Base-by-base conservation (phyloP, 2,113 vertebrate species). In the Varanus salvator region DNA sequence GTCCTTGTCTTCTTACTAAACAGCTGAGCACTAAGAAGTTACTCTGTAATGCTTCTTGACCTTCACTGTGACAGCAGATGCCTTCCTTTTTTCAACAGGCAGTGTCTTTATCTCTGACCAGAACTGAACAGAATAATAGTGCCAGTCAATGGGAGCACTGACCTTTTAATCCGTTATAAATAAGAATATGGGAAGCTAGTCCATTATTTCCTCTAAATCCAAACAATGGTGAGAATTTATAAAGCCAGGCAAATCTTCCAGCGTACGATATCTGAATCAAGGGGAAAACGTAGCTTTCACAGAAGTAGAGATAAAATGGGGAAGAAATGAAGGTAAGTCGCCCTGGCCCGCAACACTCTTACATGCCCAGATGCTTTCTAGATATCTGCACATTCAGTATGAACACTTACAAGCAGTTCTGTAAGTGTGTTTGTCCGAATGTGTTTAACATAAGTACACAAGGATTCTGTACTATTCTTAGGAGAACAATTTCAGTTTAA, bases 91-190 rank as follows among this genome's bases (percentile, higher is more conserved):
- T 77, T 77, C 72, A 89, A 34, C 68, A 66, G 9, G 57, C 34
- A 52, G 19, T 4, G 44, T 11, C 57, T 89, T 9, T 27, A 25
- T 84, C 80, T 68, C 71, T 76, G 81, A 38, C 44, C 15, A 72
- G 50, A 54, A 76, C 21, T 89, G 80, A 89, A 89, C 75, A 74
- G 54, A 84, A 75, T 66, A 29, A 66, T 60, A n/a, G 87, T 23
- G 9, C 44, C 78, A 31, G 44, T 82, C 87, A 88, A 9, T 84
- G 71, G 71, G 38, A 75, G 54, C 54, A 50, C 27, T 64, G 87
- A 84, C 71, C 80, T 76, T 89, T 89, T 76, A 76, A 89, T 44
- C 80, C 15, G 9, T 52, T 76, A 64, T 44, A 48, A 82, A 74
- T 83, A 57, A 8, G 6, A 83, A 89, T 23, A 75, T 48, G 11